Percentiles rank a stretch among this genome's conserved stretches.
phyloP scores from a whole-genome alignment of 2,888 invertebrate species.

The Xestia c-nigrum region DNA sequence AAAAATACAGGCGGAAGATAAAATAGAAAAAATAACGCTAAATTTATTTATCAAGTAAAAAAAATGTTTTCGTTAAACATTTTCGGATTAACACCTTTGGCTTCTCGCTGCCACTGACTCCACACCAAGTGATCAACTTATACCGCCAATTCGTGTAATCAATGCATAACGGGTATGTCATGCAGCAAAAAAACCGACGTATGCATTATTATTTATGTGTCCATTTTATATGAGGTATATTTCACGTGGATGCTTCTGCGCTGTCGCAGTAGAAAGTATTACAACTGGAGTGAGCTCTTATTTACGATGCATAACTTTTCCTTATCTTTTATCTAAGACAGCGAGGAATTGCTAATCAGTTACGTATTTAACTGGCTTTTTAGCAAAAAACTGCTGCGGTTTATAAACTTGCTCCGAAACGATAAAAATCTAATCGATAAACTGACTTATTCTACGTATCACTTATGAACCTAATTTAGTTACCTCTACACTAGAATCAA shows the following conservation, averaged over 20 bases:
- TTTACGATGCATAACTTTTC: constrained; percentile 50
- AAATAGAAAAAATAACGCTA: neutral
- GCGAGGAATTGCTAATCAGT: constrained; percentile 49
- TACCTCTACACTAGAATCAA: constrained; percentile 30
- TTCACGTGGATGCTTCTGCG: constrained; percentile 45
- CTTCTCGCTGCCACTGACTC: constrained; percentile 17
- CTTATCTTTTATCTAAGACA: constrained; percentile 58
- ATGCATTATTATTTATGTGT: constrained; percentile 56
- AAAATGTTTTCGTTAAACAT: rapidly evolving
- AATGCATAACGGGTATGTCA: constrained; percentile 69
- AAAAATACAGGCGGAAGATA: too few relatives aligned
- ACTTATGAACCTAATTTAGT: constrained; percentile 11
- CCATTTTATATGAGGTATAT: constrained; percentile 56
- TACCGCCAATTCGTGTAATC: constrained; percentile 70
- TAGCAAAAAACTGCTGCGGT: constrained; percentile 18
- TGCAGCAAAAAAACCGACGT: constrained; percentile 55
- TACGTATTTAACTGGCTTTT: constrained; percentile 22
- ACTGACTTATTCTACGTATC: constrained; percentile 22
- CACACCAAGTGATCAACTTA: constrained; percentile 64
- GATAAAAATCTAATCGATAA: constrained; percentile 36
- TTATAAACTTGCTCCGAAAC: constrained; percentile 34
- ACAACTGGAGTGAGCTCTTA: constrained; percentile 33
- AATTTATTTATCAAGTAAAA: neutral
- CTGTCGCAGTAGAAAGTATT: constrained; percentile 46
- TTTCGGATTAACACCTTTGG: neutral